Conservation (phyloP, 2,888 invertebrate species). For the Muscina levida region DNA sequence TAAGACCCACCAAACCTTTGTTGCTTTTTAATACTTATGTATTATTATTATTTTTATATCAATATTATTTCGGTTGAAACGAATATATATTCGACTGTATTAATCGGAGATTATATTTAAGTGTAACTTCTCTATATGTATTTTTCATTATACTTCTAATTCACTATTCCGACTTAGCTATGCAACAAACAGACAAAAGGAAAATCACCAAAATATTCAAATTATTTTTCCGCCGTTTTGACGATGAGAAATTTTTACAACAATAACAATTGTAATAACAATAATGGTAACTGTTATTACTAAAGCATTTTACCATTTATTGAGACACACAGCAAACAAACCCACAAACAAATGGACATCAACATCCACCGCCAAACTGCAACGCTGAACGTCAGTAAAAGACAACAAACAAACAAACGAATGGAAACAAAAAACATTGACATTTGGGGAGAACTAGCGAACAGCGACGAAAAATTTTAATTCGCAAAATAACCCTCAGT, state of each 20-base stretch:
- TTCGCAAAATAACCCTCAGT: conserved; percentile 48
- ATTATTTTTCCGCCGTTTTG: conserved; percentile 63
- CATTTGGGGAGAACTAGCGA: conserved; percentile 56
- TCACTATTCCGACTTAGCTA: too few relatives aligned
- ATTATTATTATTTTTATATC: too few relatives aligned
- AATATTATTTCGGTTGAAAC: too few relatives aligned
- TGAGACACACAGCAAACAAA: conserved; percentile 21
- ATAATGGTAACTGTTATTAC: conserved; percentile 65
- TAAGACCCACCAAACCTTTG: too few relatives aligned
- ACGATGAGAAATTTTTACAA: conserved; percentile 64
- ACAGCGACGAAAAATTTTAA: conserved; percentile 53
- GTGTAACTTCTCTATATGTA: too few relatives aligned
- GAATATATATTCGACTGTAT: too few relatives aligned
- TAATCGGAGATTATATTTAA: too few relatives aligned
- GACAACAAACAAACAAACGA: conserved; percentile 51
- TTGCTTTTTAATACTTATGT: too few relatives aligned
- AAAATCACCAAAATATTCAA: conserved; percentile 40
- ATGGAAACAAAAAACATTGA: conserved; percentile 60
- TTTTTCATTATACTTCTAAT: too few relatives aligned
- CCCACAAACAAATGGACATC: conserved; percentile 43
- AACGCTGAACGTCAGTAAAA: conserved; percentile 20
- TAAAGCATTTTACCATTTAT: conserved; percentile 60
- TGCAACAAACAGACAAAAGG: neutral
- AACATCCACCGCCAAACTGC: conserved; percentile 21
- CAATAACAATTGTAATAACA: conserved; percentile 64